Evolutionary conservation across 2,113 vertebrate species (phyloP).

Genomic region (Protomyctophum bolini): DNA sequence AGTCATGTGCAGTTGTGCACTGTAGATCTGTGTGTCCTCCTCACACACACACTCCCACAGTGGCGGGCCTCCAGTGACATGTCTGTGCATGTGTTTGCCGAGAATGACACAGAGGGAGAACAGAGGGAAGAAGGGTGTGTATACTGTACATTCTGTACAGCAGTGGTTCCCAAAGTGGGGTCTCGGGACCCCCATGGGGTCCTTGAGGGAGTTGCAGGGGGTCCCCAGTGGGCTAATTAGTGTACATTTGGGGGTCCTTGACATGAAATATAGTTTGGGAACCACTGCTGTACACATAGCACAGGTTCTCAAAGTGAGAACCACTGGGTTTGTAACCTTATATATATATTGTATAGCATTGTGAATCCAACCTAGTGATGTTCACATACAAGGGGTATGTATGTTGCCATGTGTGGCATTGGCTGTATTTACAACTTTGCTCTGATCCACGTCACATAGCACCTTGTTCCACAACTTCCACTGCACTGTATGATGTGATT

Average conservation of each 20-base stretch:
- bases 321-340: too few relatives aligned
- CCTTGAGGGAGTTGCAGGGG: too few relatives aligned
- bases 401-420: not conserved
- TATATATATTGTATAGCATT: too few relatives aligned
- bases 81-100: slow-evolving; percentile 19
- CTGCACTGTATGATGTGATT: slow-evolving; percentile 16
- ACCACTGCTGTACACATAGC: too few relatives aligned
- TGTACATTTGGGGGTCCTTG: too few relatives aligned
- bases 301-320: not conserved
- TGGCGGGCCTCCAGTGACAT: slow-evolving; percentile 24
- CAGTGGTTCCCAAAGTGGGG: too few relatives aligned
- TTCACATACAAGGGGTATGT: too few relatives aligned
- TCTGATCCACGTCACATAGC: slow-evolving; percentile 23
- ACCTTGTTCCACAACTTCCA: not conserved
- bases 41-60: not conserved
- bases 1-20: slow-evolving; percentile 9
- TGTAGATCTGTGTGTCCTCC: slow-evolving; percentile 11
- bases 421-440: slow-evolving; percentile 21
- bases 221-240: too few relatives aligned
- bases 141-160: not conserved
- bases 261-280: too few relatives aligned
- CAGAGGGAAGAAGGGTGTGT: not conserved
- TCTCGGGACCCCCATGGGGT: too few relatives aligned
- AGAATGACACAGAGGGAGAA: slow-evolving; percentile 8
- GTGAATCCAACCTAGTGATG: too few relatives aligned